These are phyloP conservation scores for Baccha elongata DNA, from an alignment of 2,888 invertebrate genomes.

Conservation along the genomic window DNA sequence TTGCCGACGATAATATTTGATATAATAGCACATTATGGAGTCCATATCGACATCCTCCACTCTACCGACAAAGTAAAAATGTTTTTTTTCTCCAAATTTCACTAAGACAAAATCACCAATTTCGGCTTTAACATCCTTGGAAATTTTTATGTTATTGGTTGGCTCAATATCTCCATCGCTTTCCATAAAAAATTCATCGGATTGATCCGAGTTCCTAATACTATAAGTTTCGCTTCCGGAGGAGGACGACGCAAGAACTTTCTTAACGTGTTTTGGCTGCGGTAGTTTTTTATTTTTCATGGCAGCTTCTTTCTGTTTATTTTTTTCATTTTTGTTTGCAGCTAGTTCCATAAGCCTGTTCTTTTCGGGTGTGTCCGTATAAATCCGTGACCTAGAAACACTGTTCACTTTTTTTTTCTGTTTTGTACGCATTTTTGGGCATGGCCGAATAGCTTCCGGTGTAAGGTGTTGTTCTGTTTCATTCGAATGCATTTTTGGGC, in stretches of 20 bases:
- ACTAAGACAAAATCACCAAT: too few relatives aligned
- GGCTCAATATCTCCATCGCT: too few relatives aligned
- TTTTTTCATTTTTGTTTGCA: slow-evolving; percentile 4
- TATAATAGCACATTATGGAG: too few relatives aligned
- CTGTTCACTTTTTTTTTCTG: slow-evolving; percentile 14
- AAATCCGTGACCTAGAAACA: slow-evolving; percentile 1
- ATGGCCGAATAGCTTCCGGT: too few relatives aligned
- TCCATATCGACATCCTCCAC: too few relatives aligned
- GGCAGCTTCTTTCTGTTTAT: too few relatives aligned
- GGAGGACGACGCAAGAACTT: slow-evolving; percentile 29
- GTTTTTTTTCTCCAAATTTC: too few relatives aligned
- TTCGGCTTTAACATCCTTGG: too few relatives aligned
- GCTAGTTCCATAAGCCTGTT: slow-evolving; percentile 4
- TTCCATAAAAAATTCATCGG: too few relatives aligned
- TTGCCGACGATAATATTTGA: too few relatives aligned
- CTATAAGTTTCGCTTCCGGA: slow-evolving; percentile 19
- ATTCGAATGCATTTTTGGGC: not conserved
- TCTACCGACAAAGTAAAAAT: slow-evolving; percentile 9
- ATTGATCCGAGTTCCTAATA: slow-evolving; percentile 21
- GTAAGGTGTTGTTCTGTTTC: slow-evolving; percentile 7
- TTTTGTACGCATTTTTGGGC: slow-evolving; percentile 16
- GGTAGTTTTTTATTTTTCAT: slow-evolving; percentile 9
- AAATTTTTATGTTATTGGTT: too few relatives aligned
- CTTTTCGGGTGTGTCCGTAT: not conserved
- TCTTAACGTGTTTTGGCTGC: slow-evolving; percentile 26